Evolutionary conservation across 2,113 vertebrate genomes (phyloP).

Genomic region (Sisor rabdophorus): DNA sequence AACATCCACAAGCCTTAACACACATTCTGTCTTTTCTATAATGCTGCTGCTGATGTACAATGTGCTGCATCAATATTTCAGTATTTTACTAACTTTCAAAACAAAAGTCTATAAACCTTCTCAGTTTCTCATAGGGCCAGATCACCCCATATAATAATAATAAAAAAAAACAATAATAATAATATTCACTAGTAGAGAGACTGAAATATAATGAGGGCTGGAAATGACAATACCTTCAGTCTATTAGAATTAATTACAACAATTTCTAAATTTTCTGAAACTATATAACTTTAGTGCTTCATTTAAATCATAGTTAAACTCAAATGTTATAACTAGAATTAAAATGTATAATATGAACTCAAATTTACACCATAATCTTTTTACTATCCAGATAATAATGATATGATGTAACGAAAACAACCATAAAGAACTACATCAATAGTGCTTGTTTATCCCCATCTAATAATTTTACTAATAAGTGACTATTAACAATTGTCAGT

Average conservation of each 20-base stretch:
- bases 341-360: neutral
- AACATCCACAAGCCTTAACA: neutral
- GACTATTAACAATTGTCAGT: too few relatives aligned
- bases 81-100: constrained; percentile 24
- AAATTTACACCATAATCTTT: neutral
- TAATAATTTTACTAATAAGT: too few relatives aligned
- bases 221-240: neutral
- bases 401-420: neutral
- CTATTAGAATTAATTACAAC: neutral
- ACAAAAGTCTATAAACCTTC: neutral
- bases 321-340: neutral
- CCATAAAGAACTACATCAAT: too few relatives aligned
- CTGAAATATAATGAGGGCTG: neutral
- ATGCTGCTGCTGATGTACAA: constrained; percentile 31
- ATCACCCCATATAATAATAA: neutral
- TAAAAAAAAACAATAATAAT: neutral
- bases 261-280: neutral
- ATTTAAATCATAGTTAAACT: neutral
- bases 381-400: neutral
- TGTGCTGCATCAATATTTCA: constrained; percentile 39
- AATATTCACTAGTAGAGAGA: too few relatives aligned
- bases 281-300: neutral
- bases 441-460: too few relatives aligned
- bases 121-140: neutral
- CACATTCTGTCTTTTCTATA: constrained; percentile 32